Evolutionary conservation across 2,113 vertebrate species (phyloP).

Genomic region (Dasyurus viverrinus): DNA sequence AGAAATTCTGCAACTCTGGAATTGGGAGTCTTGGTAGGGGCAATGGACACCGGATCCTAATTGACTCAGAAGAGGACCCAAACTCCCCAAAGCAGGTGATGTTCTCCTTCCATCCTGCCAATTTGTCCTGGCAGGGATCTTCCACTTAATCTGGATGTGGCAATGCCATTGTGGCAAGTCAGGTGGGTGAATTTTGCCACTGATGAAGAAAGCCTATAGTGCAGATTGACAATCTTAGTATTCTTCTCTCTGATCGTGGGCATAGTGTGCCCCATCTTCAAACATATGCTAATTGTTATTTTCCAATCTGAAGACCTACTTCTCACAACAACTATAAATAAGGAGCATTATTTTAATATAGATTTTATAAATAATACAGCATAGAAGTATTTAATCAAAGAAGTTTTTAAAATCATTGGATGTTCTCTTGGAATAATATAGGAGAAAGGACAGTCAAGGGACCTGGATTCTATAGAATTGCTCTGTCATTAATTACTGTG

Average conservation of each 20-base stretch:
- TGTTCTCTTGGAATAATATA: background rate
- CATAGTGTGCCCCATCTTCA: background rate
- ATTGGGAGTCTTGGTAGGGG: background rate
- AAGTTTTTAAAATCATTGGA: background rate
- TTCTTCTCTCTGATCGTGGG: background rate
- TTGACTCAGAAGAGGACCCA: background rate
- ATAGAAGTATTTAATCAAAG: background rate
- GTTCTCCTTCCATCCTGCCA: background rate
- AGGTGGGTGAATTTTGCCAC: background rate
- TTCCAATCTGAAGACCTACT: background rate
- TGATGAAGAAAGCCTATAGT: background rate
- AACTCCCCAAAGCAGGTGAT: background rate
- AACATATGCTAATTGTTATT: background rate
- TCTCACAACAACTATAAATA: background rate
- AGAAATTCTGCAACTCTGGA: background rate
- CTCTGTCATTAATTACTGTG: conserved; percentile 1
- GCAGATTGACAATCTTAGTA: background rate
- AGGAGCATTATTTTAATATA: background rate
- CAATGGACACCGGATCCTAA: background rate
- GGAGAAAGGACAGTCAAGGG: conserved; percentile 14
- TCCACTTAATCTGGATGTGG: background rate
- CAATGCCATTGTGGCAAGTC: background rate
- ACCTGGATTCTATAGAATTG: conserved; percentile 3
- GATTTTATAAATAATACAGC: background rate
- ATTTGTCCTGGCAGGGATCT: background rate